A percentile compares a stretch with the other conserved stretches of the same genome.
phyloP scores from a whole-genome alignment of 2,797 vertebrate genomes.

The Nasua narica region DNA sequence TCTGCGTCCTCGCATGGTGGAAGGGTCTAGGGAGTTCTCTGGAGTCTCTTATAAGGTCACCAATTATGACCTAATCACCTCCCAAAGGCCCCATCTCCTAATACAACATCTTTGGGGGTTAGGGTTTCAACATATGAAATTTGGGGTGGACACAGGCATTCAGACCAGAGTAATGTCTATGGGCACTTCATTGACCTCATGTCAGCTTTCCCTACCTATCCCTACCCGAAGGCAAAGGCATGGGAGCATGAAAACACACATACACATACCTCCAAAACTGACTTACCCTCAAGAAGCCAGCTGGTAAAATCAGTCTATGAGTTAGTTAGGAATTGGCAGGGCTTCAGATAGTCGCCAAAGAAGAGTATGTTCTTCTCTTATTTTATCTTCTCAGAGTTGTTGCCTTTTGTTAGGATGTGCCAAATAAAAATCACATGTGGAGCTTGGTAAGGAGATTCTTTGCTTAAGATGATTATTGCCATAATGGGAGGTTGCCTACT shows the following conservation, averaged over 20 bases:
- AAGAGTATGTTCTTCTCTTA: not conserved
- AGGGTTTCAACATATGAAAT: not conserved
- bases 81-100: not conserved
- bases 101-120: not conserved
- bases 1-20: not conserved
- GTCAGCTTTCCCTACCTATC: not conserved
- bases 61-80: not conserved
- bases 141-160: not conserved
- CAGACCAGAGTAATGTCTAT: not conserved
- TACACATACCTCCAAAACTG: not conserved
- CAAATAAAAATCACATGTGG: not conserved
- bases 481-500: not conserved
- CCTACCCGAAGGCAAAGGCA: not conserved
- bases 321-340: not conserved
- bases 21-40: not conserved
- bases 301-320: not conserved
- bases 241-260: not conserved
- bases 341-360: not conserved
- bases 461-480: not conserved
- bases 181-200: not conserved
- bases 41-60: not conserved
- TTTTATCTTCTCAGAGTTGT: not conserved
- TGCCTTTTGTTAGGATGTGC: not conserved
- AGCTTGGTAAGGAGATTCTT: not conserved
- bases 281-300: not conserved